Percentiles rank a stretch among this genome's conserved stretches.
Evolutionary conservation across 2,113 vertebrate species (phyloP).

Genomic region (Odontophorus gujanensis): DNA sequence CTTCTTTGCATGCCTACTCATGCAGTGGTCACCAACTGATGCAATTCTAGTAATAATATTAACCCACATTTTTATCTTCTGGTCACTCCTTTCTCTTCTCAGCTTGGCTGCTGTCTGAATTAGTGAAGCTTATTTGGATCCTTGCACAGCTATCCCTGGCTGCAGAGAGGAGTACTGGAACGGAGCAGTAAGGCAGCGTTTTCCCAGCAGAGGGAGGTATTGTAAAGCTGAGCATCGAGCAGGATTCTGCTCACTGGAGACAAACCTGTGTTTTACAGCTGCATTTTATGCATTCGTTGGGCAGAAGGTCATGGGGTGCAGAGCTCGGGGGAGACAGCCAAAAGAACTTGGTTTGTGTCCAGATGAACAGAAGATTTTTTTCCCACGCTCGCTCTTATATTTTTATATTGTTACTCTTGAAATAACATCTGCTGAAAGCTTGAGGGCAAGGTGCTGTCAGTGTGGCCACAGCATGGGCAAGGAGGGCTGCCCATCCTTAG

Average conservation of each 20-base stretch:
- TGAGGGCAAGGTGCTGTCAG: not conserved
- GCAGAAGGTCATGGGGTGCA: not conserved
- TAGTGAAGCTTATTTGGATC: not conserved
- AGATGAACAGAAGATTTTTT: not conserved
- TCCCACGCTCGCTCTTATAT: not conserved
- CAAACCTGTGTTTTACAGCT: not conserved
- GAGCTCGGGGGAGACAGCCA: not conserved
- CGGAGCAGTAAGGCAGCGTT: not conserved
- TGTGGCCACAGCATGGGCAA: not conserved
- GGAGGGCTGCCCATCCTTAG: not conserved
- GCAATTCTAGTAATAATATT: not conserved
- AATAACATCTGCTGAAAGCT: accelerated
- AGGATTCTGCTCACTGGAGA: not conserved
- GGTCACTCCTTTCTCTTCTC: not conserved
- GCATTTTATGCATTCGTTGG: not conserved
- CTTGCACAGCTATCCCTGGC: not conserved
- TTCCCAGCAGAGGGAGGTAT: conserved; percentile 62
- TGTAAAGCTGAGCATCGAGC: not conserved
- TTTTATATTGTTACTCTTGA: not conserved
- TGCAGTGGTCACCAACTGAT: not conserved
- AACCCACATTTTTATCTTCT: not conserved
- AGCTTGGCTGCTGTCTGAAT: accelerated
- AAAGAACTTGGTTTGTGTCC: accelerated
- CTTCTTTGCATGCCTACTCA: not conserved
- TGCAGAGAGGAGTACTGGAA: not conserved